A percentile compares a stretch with the other conserved stretches of the same genome.
Evolutionary conservation across 1,140 invertebrate species (phyloP).

Genomic region (Pseudomyrmex pallidus): DNA sequence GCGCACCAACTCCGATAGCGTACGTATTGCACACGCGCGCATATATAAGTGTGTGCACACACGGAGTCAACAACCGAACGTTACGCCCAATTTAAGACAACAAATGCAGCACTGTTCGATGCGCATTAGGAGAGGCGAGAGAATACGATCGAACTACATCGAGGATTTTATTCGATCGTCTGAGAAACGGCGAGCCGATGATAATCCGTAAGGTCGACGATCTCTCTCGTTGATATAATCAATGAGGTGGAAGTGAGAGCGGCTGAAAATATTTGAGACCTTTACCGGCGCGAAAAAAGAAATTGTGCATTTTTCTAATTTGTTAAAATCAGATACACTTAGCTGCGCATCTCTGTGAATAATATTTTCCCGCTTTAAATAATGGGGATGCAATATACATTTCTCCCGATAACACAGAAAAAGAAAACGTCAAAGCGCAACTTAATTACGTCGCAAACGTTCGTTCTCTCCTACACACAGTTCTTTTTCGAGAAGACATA

Average conservation of each 20-base stretch:
- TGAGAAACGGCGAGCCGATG: constrained; percentile 28
- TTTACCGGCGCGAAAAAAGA: background rate
- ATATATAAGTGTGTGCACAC: constrained; percentile 61
- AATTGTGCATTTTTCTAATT: background rate
- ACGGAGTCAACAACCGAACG: constrained; percentile 82
- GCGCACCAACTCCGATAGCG: background rate
- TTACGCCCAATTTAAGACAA: constrained; percentile 83
- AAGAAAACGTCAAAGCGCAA: background rate
- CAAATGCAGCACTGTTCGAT: constrained; percentile 76
- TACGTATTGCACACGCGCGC: constrained; percentile 20
- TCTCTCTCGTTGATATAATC: constrained; percentile 21
- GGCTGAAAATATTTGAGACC: constrained; percentile 40
- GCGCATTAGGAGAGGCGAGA: constrained; percentile 76
- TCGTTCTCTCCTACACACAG: background rate
- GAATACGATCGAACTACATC: constrained; percentile 65
- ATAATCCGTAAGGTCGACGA: constrained; percentile 39
- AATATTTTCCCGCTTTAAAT: too few species aligned
- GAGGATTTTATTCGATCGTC: constrained; percentile 70
- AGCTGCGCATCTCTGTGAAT: background rate
- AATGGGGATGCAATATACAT: background rate
- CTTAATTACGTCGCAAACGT: constrained; percentile 41
- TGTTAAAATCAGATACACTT: background rate
- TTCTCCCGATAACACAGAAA: background rate
- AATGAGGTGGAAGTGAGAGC: constrained; percentile 43
- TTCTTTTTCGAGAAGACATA: background rate